phyloP scores from a whole-genome alignment of 2,113 vertebrate genomes.

The Colius striatus region DNA sequence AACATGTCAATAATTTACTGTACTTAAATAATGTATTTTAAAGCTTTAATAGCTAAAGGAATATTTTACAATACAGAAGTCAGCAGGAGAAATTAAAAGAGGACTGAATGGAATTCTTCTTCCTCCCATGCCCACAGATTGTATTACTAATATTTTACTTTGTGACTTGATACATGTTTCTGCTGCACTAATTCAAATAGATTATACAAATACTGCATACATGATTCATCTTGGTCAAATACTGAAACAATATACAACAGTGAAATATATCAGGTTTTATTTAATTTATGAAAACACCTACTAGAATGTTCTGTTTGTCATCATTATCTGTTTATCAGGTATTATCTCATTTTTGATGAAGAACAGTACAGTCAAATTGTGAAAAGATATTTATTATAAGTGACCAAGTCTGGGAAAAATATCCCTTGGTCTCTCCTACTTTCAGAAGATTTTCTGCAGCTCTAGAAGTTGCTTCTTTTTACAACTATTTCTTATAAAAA shows the following conservation, averaged over 20 bases:
- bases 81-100: background rate
- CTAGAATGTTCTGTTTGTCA: background rate
- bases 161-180: conserved; percentile 4
- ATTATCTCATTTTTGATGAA: conserved; percentile 7
- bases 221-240: conserved; percentile 6
- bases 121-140: background rate
- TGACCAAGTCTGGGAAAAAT: background rate
- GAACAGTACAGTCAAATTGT: background rate
- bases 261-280: background rate
- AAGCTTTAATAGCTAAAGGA: conserved; percentile 35
- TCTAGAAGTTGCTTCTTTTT: background rate
- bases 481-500: background rate
- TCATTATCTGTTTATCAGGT: background rate
- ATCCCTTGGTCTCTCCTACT: background rate
- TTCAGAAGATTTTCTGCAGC: background rate
- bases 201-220: background rate
- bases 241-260: background rate
- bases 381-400: background rate
- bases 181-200: background rate
- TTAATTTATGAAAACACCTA: background rate
- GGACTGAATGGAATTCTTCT: background rate
- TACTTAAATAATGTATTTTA: conserved; percentile 42
- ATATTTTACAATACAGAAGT: background rate
- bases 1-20: conserved; percentile 44
- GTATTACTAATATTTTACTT: background rate